Conservation (phyloP, 2,888 invertebrate species). For the Cryptocephalus moraei region DNA sequence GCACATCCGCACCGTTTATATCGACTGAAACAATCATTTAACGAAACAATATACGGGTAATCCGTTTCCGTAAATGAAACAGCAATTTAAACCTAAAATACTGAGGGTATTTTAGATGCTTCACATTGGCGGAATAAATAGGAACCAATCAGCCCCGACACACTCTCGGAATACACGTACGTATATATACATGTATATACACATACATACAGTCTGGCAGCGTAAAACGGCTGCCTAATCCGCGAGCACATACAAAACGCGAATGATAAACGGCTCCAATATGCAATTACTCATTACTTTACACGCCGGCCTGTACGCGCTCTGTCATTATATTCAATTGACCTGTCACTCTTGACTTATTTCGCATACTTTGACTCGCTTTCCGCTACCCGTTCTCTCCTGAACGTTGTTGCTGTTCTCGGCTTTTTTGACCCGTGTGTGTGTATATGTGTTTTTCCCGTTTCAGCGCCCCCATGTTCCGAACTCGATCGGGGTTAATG, state of each 20-base stretch:
- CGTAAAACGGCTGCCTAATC: constrained; percentile 26
- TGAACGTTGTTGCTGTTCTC: too few species aligned
- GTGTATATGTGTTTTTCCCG: too few species aligned
- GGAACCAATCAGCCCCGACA: constrained; percentile 5
- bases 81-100: too few species aligned
- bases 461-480: too few species aligned
- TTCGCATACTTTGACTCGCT: constrained; percentile 6
- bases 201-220: constrained; percentile 3
- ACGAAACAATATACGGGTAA: too few species aligned
- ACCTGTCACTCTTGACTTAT: constrained; percentile 26
- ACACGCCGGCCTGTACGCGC: constrained; percentile 21
- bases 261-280: constrained; percentile 30
- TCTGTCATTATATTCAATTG: constrained; percentile 27
- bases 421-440: too few species aligned
- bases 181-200: too few species aligned
- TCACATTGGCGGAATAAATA: constrained; percentile 11
- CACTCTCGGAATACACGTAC: neutral
- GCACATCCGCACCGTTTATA: too few species aligned
- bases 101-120: constrained; percentile 1
- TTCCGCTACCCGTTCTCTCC: too few species aligned
- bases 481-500: too few species aligned
- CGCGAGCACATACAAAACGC: constrained; percentile 11
- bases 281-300: constrained; percentile 31
- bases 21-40: too few species aligned
- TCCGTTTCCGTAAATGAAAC: too few species aligned